These are phyloP conservation scores for Hemiprocne comata DNA, from an alignment of 2,113 vertebrate species.

Conservation along the genomic window DNA sequence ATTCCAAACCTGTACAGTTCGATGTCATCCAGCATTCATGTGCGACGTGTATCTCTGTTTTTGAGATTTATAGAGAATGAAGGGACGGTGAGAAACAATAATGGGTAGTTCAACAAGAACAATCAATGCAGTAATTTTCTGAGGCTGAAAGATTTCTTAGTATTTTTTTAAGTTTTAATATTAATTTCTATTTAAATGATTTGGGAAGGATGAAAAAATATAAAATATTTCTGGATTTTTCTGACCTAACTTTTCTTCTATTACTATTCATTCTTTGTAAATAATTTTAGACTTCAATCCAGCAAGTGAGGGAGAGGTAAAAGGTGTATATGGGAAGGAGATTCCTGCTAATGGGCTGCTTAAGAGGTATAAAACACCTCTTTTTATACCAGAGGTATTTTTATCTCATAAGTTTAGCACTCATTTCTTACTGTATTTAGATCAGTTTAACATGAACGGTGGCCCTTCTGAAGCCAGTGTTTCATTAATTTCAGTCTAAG, in stretches of 20 bases:
- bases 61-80: not conserved
- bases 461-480: not conserved
- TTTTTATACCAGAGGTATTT: not conserved
- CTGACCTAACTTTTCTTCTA: not conserved
- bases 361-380: not conserved
- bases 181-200: not conserved
- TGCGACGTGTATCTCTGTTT: not conserved
- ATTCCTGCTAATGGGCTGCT: not conserved
- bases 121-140: not conserved
- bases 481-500: not conserved
- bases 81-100: not conserved
- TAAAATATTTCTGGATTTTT: not conserved
- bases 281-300: not conserved
- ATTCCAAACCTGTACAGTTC: not conserved
- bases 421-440: not conserved
- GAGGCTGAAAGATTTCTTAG: not conserved
- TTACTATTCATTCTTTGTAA: not conserved
- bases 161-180: not conserved
- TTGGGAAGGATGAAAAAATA: not conserved
- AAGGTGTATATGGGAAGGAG: not conserved
- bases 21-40: accelerated
- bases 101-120: not conserved
- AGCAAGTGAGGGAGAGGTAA: not conserved
- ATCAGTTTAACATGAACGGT: not conserved
- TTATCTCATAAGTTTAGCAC: not conserved